Evolutionary conservation across 1,140 invertebrate species (phyloP), one percentile per base, ranked within the genome.

Genomic region (Euwallacea similis): DNA sequence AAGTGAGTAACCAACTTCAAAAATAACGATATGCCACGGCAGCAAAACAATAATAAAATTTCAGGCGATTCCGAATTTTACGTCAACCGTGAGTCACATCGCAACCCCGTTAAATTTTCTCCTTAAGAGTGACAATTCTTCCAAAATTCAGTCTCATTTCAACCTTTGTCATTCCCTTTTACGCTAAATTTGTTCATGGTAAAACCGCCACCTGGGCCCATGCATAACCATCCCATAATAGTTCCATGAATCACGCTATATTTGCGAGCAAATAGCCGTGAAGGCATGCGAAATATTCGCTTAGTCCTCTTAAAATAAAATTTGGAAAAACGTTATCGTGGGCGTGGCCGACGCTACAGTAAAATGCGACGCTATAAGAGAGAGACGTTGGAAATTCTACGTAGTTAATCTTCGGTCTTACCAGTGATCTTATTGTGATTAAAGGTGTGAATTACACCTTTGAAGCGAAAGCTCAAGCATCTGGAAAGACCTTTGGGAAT

Each of bases 311-410:
- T 66, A 61, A 50, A 50, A 61, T 61, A 61, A 61, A 61, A 10
- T 43, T 61, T 61, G 33, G 59, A 61, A 61, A 64, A 64, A 64
- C 4, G 61, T 68, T 61, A 11, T 42, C 21, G 76, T 77, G 62
- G 74, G 76, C 73, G 73, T 50, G 42, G 11, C 56, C 73, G 75
- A 66, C 77, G 76, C 77, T 74, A 77, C 76, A 73, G 77, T 69
- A 73, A 75, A 77, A 76, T 74, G 72, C 73, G 71, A 76, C 72
- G 73, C 73, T 78, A 78, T 78, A 78, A 78, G 73, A 77, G 74
- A 73, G 72, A 69, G 62, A 66, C 72, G 44, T 65, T 59, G 54
- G 66, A 73, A 75, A 77, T 69, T 72, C 55, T 74, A 74, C 73
- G 73, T 77, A 77, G 76, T 77, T 76, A 71, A 77, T 67, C 71